Evolutionary conservation across 2,113 vertebrate genomes (phyloP).

Genomic region (Cichladusa arquata): DNA sequence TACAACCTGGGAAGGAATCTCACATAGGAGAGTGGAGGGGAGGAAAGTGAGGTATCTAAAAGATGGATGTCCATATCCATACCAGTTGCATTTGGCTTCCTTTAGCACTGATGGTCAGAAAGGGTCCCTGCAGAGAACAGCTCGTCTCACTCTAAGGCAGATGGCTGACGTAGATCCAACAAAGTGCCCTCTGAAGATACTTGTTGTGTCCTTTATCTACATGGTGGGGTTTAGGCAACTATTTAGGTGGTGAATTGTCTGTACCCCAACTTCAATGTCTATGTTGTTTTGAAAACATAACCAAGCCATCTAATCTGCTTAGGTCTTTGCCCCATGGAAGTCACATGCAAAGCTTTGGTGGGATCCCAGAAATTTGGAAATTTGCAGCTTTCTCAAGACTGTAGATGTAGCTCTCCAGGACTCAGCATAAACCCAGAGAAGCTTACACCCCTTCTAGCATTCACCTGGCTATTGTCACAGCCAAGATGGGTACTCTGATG

Average conservation of each 20-base stretch:
- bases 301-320: neutral
- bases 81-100: neutral
- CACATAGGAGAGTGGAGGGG: fast-evolving
- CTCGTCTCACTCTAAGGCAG: neutral
- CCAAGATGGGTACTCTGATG: neutral
- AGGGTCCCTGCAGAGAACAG: neutral
- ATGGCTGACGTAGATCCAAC: neutral
- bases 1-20: neutral
- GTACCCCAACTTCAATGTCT: neutral
- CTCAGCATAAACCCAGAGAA: neutral
- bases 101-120: neutral
- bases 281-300: neutral
- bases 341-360: neutral
- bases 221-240: neutral
- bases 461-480: neutral
- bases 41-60: neutral
- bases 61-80: neutral
- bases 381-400: neutral
- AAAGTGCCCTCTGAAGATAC: neutral
- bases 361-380: neutral
- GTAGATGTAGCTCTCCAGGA: neutral
- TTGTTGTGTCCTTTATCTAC: neutral
- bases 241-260: neutral
- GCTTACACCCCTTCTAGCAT: fast-evolving
- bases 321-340: fast-evolving